phyloP scores from a whole-genome alignment of 2,888 invertebrate species.

The Elysia crispata region DNA sequence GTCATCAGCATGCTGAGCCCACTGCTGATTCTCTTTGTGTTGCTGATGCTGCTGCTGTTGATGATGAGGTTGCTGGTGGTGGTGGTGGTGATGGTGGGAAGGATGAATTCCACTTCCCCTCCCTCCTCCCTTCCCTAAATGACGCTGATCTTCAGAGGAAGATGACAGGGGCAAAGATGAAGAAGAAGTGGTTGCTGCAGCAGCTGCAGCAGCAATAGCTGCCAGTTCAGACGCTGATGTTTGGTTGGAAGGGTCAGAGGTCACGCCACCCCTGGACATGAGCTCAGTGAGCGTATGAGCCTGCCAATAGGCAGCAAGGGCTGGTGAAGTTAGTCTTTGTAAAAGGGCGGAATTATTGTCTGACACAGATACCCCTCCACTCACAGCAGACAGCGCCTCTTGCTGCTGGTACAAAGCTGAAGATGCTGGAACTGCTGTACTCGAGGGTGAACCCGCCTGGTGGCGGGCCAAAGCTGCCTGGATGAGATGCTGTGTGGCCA shows the following conservation, averaged over 20 bases:
- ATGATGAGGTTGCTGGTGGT: constrained; percentile 26
- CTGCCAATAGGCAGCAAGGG: constrained; percentile 43
- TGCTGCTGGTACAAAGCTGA: constrained; percentile 30
- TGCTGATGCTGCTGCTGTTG: constrained; percentile 36
- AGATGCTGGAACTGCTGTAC: constrained; percentile 25
- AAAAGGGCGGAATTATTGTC: constrained; percentile 36
- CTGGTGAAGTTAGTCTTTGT: constrained; percentile 37
- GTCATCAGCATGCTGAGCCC: constrained; percentile 10
- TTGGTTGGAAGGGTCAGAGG: constrained; percentile 33
- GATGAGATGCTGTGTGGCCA: constrained; percentile 44
- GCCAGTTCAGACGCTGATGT: constrained; percentile 44
- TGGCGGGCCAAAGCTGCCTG: constrained; percentile 38
- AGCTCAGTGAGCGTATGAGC: constrained; percentile 17
- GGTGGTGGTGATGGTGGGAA: background rate
- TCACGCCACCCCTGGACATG: constrained; percentile 43
- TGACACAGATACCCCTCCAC: too few species aligned
- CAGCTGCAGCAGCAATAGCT: constrained; percentile 44
- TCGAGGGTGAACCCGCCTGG: constrained; percentile 29
- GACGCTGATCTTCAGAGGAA: constrained; percentile 30
- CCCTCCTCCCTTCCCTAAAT: constrained; percentile 16
- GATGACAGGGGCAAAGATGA: too few species aligned
- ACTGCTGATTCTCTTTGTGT: constrained; percentile 27
- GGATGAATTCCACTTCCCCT: background rate
- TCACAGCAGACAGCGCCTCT: too few species aligned
- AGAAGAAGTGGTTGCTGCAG: constrained; percentile 12